Evolutionary conservation across 2,888 invertebrate genomes (phyloP).

Genomic region (Eilema griseolum): DNA sequence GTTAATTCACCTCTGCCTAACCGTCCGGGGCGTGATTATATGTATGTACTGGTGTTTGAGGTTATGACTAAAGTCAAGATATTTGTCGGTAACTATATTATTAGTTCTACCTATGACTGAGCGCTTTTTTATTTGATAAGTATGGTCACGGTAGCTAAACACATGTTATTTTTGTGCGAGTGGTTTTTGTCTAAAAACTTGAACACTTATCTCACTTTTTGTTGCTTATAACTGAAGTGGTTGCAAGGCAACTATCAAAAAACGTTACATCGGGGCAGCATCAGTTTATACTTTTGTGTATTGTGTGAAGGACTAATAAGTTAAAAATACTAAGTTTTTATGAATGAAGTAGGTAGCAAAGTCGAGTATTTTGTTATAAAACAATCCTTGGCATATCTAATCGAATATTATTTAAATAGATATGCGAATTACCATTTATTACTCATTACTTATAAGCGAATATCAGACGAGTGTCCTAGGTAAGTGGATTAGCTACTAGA

Average conservation of each 20-base stretch:
- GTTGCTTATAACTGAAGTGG: neutral
- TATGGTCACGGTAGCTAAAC: neutral
- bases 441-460: no score
- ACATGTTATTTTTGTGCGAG: neutral
- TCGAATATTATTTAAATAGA: neutral
- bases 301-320: constrained; percentile 10
- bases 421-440: neutral
- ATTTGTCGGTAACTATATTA: neutral
- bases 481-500: no score
- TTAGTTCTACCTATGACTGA: neutral
- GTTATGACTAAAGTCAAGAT: no score
- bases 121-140: neutral
- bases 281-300: neutral
- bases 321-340: neutral
- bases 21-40: no score
- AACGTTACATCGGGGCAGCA: neutral
- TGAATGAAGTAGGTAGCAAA: no score
- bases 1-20: no score
- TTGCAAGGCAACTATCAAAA: constrained; percentile 4
- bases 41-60: no score
- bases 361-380: neutral
- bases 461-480: no score
- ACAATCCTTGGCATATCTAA: neutral
- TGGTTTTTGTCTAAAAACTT: constrained; percentile 3
- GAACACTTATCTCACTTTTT: neutral